A percentile compares a stretch with the other conserved stretches of the same genome.
Evolutionary conservation across 2,888 invertebrate genomes (phyloP).

Genomic region (Tenthredo distinguenda): DNA sequence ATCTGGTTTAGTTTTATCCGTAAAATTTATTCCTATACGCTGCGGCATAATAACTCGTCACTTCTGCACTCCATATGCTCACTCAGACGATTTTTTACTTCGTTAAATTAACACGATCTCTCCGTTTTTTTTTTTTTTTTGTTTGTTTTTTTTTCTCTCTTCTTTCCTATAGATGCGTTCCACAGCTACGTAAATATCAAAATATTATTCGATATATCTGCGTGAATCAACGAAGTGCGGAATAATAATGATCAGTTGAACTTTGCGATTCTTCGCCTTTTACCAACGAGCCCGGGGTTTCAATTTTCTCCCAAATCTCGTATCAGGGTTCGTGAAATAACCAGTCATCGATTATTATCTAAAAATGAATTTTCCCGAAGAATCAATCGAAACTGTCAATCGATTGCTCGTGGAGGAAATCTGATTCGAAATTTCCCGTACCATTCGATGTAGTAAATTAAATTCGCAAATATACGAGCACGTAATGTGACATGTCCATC

Average conservation of each 20-base stretch:
- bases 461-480: neutral
- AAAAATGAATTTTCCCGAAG: too few relatives aligned
- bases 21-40: constrained; percentile 3
- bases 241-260: neutral
- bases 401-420: neutral
- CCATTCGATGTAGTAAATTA: neutral
- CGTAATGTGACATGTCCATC: neutral
- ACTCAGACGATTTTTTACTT: constrained; percentile 36
- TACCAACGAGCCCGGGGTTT: neutral
- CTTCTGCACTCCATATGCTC: constrained; percentile 45
- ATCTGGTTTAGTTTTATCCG: constrained; percentile 34
- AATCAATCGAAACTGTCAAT: neutral
- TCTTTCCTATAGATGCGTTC: neutral
- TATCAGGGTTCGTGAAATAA: neutral
- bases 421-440: neutral
- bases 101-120: constrained; percentile 24
- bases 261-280: neutral
- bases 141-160: neutral
- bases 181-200: neutral
- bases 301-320: neutral
- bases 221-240: neutral
- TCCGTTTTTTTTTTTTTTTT: neutral
- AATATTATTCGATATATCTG: neutral
- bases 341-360: neutral
- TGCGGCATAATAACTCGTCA: constrained; percentile 19